Evolutionary conservation across 2,113 vertebrate species (phyloP).

Genomic region (Sylvia atricapilla): DNA sequence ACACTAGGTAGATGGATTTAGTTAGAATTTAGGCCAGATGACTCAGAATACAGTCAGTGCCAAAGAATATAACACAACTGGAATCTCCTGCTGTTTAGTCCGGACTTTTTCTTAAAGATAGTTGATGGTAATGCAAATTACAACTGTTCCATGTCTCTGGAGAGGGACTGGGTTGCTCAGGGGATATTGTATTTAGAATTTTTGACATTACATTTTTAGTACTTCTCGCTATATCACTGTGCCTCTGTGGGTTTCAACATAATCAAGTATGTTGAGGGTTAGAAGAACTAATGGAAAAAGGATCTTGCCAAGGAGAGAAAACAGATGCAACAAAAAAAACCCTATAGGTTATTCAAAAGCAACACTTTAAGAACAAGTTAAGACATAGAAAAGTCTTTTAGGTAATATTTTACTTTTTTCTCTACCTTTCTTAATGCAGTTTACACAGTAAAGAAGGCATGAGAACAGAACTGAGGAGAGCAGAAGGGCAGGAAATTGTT

Average conservation of each 20-base stretch:
- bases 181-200: neutral
- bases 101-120: slow-evolving; percentile 3
- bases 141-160: neutral
- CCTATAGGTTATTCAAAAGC: neutral
- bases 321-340: neutral
- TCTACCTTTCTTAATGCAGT: neutral
- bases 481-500: neutral
- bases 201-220: neutral
- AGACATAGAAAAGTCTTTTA: neutral
- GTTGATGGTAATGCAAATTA: slow-evolving; percentile 2
- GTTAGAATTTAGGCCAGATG: slow-evolving; percentile 41
- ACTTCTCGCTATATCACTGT: neutral
- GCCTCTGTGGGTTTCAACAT: neutral
- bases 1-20: slow-evolving; percentile 28
- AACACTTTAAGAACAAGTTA: neutral
- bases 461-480: neutral
- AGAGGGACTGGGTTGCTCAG: neutral
- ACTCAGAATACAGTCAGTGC: slow-evolving; percentile 10
- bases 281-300: neutral
- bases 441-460: neutral
- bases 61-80: slow-evolving; percentile 25
- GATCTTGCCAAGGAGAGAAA: neutral
- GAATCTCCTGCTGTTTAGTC: neutral
- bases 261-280: neutral
- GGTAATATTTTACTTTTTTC: neutral